Conservation (phyloP, 2,113 vertebrate species). For the Brevimyrus niger region DNA sequence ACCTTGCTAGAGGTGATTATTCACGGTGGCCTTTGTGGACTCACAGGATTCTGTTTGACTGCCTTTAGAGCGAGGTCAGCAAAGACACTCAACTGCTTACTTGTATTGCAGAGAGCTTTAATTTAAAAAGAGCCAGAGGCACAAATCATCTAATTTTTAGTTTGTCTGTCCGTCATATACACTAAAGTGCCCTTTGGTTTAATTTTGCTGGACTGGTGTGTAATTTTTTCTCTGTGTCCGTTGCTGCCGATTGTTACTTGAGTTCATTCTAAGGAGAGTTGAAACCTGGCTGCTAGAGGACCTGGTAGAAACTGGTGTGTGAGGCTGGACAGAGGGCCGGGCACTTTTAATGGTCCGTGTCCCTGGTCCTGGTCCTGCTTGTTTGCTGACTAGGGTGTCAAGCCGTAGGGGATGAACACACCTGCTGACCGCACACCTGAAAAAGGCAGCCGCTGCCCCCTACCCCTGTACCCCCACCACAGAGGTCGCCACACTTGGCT, state of each 20-base stretch:
- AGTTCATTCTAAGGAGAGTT: not conserved
- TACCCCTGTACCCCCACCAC: not conserved
- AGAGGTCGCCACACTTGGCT: not conserved
- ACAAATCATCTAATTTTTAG: not conserved
- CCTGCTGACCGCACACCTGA: not conserved
- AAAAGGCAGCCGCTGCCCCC: not conserved
- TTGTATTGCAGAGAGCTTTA: not conserved
- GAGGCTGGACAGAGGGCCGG: not conserved
- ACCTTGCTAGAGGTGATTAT: not conserved
- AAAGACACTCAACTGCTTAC: not conserved
- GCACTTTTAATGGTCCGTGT: not conserved
- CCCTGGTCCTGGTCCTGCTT: not conserved
- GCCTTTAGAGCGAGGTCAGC: not conserved
- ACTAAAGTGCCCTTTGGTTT: not conserved
- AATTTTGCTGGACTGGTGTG: not conserved
- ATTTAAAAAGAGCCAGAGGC: not conserved
- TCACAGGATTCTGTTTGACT: not conserved
- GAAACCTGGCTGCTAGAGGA: not conserved
- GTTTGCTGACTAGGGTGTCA: not conserved
- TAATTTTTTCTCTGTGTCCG: not conserved
- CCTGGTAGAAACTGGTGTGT: not conserved
- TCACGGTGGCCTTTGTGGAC: not conserved
- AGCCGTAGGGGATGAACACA: not conserved
- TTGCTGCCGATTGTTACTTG: not conserved
- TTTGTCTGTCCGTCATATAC: not conserved